A percentile compares a stretch with the other conserved stretches of the same genome.
Evolutionary conservation across 2,113 vertebrate species (phyloP).

Genomic region (Ictalurus punctatus): DNA sequence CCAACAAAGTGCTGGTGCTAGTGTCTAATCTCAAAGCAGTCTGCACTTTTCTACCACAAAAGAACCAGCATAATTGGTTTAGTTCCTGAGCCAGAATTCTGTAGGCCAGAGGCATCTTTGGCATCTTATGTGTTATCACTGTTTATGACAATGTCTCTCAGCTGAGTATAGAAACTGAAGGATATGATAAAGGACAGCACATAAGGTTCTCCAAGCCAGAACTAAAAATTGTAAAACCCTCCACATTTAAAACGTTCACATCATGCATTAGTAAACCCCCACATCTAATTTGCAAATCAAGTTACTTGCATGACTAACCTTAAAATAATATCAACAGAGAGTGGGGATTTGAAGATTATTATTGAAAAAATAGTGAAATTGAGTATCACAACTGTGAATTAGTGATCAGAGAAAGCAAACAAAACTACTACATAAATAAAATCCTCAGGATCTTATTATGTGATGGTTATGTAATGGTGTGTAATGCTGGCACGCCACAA

Average conservation of each 20-base stretch:
- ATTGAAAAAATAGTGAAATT: background rate
- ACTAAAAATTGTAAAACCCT: too few relatives aligned
- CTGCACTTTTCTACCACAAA: background rate
- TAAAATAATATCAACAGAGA: background rate
- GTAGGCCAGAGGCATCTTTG: constrained; percentile 2
- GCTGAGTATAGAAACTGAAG: background rate
- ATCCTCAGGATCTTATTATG: background rate
- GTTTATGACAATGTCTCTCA: background rate
- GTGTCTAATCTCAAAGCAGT: background rate
- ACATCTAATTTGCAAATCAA: background rate
- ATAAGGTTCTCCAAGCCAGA: background rate
- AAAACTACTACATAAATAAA: background rate
- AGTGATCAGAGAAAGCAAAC: background rate
- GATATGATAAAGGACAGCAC: background rate
- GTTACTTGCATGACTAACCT: background rate
- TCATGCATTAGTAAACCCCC: background rate
- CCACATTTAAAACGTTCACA: too few relatives aligned
- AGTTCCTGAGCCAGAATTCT: background rate
- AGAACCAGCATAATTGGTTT: background rate
- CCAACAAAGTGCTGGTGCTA: background rate
- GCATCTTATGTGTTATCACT: background rate
- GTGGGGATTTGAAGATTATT: background rate
- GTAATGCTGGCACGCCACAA: background rate
- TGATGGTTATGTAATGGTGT: background rate
- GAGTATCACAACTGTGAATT: background rate